These are phyloP conservation scores for Abrostola triplasia DNA, from an alignment of 2,888 invertebrate species.

Conservation along the genomic window DNA sequence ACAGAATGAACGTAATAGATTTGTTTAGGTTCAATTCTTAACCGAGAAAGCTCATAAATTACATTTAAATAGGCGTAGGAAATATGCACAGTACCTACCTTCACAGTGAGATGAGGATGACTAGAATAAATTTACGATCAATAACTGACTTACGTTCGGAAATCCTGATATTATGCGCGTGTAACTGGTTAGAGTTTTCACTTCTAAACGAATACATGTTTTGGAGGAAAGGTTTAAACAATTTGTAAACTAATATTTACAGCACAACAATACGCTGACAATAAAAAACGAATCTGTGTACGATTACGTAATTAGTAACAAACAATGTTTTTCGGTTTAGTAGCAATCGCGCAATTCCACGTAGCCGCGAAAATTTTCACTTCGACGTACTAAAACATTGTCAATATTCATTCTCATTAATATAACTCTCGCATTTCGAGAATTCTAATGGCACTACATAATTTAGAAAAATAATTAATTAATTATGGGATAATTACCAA, in stretches of 20 bases:
- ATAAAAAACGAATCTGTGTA: conserved; percentile 26
- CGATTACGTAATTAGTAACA: conserved; percentile 39
- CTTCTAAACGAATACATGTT: conserved; percentile 76
- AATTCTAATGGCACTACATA: conserved; percentile 35
- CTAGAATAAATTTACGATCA: not conserved
- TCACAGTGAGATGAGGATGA: no score
- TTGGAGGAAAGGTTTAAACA: conserved; percentile 25
- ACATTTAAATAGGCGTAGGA: no score
- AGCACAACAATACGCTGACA: conserved; percentile 14
- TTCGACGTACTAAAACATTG: conserved; percentile 46
- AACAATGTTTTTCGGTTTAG: conserved; percentile 43
- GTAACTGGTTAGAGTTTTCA: conserved; percentile 71
- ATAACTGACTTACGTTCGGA: conserved; percentile 68
- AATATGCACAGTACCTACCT: no score
- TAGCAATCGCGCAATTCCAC: conserved; percentile 58
- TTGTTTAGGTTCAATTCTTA: not conserved
- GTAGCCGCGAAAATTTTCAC: conserved; percentile 71
- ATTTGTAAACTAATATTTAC: conserved; percentile 4
- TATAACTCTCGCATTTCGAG: conserved; percentile 25
- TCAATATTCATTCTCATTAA: conserved; percentile 71
- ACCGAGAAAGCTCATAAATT: no score
- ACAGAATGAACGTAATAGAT: not conserved
- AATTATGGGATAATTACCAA: conserved; percentile 64
- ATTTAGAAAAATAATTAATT: conserved; percentile 67
- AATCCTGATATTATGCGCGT: conserved; percentile 74